Percentiles rank a stretch among this genome's conserved stretches.
Conservation (phyloP, 2,113 vertebrate species). For the Ascaphus truei region DNA sequence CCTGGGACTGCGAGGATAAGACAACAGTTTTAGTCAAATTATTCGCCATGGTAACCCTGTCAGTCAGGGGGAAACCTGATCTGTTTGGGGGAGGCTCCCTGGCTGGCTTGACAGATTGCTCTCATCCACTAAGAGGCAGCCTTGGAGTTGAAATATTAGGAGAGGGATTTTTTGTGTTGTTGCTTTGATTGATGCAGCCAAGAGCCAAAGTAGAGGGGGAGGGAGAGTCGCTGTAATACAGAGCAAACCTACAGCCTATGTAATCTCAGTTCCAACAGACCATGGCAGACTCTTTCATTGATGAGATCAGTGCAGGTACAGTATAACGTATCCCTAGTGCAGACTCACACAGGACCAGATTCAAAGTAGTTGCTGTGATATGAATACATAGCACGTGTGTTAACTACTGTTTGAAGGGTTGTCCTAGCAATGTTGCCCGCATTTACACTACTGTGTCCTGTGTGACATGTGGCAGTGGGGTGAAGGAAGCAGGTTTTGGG, state of each 20-base stretch:
- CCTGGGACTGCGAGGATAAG: constrained; percentile 93
- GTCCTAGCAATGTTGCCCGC: too few species aligned
- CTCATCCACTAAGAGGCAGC: constrained; percentile 67
- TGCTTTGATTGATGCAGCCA: constrained; percentile 76
- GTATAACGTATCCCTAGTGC: background rate
- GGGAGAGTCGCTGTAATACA: constrained; percentile 22
- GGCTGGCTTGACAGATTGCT: constrained; percentile 81
- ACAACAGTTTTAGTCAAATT: constrained; percentile 99
- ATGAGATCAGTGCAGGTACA: background rate
- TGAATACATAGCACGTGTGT: too few species aligned
- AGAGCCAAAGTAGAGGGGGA: constrained; percentile 64
- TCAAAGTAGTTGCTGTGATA: background rate
- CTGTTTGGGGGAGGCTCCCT: constrained; percentile 88
- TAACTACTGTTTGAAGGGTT: too few species aligned
- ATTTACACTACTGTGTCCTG: too few species aligned
- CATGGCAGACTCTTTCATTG: background rate
- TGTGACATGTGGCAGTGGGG: too few species aligned
- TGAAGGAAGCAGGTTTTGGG: too few species aligned
- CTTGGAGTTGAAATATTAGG: constrained; percentile 69
- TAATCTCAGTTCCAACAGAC: constrained; percentile 33
- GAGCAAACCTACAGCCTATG: too few species aligned
- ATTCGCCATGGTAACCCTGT: constrained; percentile 99
- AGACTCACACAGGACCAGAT: background rate
- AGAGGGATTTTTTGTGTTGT: constrained; percentile 31
- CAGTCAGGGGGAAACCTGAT: constrained; percentile 96